phyloP scores from a whole-genome alignment of 2,113 vertebrate species.

The Dasypus novemcinctus region DNA sequence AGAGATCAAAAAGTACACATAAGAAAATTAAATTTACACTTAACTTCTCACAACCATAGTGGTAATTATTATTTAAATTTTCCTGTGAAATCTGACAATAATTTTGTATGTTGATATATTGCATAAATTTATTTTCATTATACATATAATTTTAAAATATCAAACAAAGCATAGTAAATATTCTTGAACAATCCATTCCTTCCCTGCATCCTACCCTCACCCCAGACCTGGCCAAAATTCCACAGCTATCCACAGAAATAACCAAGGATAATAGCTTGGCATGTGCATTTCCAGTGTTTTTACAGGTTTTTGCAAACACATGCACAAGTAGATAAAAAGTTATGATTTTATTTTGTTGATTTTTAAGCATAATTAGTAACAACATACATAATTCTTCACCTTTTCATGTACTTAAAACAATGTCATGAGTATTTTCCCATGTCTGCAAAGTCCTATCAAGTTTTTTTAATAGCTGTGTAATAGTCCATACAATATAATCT shows the following conservation, averaged over 20 bases:
- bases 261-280: background rate
- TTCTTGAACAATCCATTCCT: background rate
- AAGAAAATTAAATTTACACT: conserved; percentile 40
- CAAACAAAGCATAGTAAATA: background rate
- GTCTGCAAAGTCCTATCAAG: background rate
- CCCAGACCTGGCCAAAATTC: background rate
- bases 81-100: background rate
- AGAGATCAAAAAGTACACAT: background rate
- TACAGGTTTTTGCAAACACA: background rate
- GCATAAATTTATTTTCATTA: background rate
- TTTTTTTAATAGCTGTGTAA: background rate
- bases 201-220: background rate
- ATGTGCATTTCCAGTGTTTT: background rate
- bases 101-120: background rate
- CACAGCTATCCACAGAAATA: background rate
- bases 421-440: background rate
- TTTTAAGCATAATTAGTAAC: background rate
- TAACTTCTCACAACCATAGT: background rate
- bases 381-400: background rate
- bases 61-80: background rate
- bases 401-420: background rate
- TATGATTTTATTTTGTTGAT: background rate
- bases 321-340: background rate
- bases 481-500: background rate
- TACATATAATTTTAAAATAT: background rate